Percentiles rank a stretch among this genome's conserved stretches.
Conservation (phyloP, 2,888 invertebrate genomes). For the Caenorhabditis becei region DNA sequence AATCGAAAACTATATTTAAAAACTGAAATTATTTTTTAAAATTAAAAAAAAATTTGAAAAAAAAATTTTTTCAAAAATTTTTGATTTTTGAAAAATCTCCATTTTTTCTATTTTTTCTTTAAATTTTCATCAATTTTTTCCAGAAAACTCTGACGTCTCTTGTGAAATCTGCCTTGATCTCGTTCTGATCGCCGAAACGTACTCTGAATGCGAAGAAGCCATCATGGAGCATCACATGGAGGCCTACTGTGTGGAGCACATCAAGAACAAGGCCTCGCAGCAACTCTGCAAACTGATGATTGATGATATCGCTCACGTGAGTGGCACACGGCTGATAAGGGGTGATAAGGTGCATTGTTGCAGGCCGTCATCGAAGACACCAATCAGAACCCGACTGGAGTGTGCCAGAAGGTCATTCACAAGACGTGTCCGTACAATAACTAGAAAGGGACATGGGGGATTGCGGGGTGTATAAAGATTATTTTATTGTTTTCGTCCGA, state of each 20-base stretch:
- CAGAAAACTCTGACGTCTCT: constrained; percentile 56
- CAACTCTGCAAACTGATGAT: constrained; percentile 56
- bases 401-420: constrained; percentile 61
- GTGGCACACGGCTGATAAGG: background rate
- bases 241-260: constrained; percentile 57
- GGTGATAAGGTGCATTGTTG: constrained; percentile 6
- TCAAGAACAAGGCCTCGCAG: constrained; percentile 56
- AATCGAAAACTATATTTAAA: too few relatives aligned
- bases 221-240: constrained; percentile 63
- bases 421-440: constrained; percentile 61
- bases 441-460: background rate
- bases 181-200: constrained; percentile 66
- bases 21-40: too few relatives aligned
- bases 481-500: background rate
- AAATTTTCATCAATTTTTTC: background rate
- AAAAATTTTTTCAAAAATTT: too few relatives aligned
- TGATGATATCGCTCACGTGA: constrained; percentile 64
- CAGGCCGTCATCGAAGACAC: constrained; percentile 66
- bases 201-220: constrained; percentile 68
- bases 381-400: constrained; percentile 58
- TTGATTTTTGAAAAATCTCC: too few relatives aligned
- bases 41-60: too few relatives aligned
- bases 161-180: constrained; percentile 69
- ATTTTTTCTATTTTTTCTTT: too few relatives aligned
- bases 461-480: background rate